Conservation (phyloP, 1,140 invertebrate genomes). For the Metaphire vulgaris region DNA sequence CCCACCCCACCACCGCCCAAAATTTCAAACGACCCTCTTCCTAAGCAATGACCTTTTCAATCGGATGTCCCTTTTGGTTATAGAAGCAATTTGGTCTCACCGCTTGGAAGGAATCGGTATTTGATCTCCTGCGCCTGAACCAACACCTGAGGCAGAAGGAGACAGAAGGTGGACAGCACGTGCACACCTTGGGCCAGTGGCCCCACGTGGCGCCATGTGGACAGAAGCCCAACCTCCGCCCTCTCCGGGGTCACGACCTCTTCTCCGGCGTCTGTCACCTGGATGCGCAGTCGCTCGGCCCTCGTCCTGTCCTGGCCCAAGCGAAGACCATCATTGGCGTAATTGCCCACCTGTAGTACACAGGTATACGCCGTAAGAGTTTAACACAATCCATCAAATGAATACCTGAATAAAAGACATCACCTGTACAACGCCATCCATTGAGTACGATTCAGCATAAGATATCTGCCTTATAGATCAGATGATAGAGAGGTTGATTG, state of each 20-base stretch:
- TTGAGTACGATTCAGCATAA: too few relatives aligned
- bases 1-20: too few relatives aligned
- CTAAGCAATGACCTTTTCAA: too few relatives aligned
- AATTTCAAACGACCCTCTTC: too few relatives aligned
- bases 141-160: slow-evolving; percentile 40
- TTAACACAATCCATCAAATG: too few relatives aligned
- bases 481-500: too few relatives aligned
- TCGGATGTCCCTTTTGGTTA: too few relatives aligned
- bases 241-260: neutral
- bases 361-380: slow-evolving; percentile 34
- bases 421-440: too few relatives aligned
- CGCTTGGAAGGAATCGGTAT: slow-evolving; percentile 35
- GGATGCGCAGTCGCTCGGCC: neutral
- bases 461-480: too few relatives aligned
- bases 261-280: neutral
- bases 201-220: slow-evolving; percentile 38
- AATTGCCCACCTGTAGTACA: slow-evolving; percentile 39
- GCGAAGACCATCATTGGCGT: slow-evolving; percentile 42
- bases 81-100: too few relatives aligned
- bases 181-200: slow-evolving; percentile 40
- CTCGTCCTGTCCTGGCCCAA: slow-evolving; percentile 35
- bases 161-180: slow-evolving; percentile 37
- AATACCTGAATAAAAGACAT: too few relatives aligned
- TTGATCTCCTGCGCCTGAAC: slow-evolving; percentile 38
- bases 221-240: neutral